Conservation (phyloP, 92 coral and sea anemone genomes). For the Palythoa caribaeorum region DNA sequence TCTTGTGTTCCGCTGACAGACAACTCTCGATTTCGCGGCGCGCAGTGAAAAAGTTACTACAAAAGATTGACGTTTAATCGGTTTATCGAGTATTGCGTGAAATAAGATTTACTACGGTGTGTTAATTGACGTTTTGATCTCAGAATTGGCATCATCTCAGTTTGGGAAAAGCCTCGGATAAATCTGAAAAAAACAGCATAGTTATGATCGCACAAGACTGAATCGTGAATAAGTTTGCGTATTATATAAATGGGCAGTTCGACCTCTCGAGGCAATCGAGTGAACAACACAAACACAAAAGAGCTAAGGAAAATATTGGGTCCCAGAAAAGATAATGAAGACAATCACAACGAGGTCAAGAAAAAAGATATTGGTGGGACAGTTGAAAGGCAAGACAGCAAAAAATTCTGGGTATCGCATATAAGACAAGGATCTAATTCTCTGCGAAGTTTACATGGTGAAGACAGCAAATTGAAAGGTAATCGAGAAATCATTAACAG, state of each 20-base stretch:
- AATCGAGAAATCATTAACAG: slow-evolving; percentile 11
- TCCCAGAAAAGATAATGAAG: not conserved
- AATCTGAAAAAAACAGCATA: not conserved
- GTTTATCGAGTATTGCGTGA: too few relatives aligned
- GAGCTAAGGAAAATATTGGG: not conserved
- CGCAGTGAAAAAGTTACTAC: not conserved
- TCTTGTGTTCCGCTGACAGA: not conserved
- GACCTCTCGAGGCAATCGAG: slow-evolving; percentile 22
- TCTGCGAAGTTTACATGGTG: slow-evolving; percentile 39
- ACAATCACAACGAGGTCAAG: not conserved
- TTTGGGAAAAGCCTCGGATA: not conserved
- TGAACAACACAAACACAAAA: not conserved
- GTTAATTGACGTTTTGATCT: not conserved
- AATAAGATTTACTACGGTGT: not conserved
- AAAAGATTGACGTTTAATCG: not conserved
- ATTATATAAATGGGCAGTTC: slow-evolving; percentile 39
- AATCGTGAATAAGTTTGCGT: not conserved
- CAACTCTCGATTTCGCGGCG: not conserved
- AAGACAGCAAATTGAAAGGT: not conserved
- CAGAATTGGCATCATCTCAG: not conserved
- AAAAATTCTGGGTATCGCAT: slow-evolving; percentile 81
- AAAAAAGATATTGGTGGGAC: not conserved
- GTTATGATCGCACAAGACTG: not conserved
- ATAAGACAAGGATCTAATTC: slow-evolving; percentile 53
- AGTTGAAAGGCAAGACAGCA: slow-evolving; percentile 77